A percentile compares a stretch with the other conserved stretches of the same genome.
phyloP scores from a whole-genome alignment of 2,888 invertebrate genomes.

The Heliconius ethilla region DNA sequence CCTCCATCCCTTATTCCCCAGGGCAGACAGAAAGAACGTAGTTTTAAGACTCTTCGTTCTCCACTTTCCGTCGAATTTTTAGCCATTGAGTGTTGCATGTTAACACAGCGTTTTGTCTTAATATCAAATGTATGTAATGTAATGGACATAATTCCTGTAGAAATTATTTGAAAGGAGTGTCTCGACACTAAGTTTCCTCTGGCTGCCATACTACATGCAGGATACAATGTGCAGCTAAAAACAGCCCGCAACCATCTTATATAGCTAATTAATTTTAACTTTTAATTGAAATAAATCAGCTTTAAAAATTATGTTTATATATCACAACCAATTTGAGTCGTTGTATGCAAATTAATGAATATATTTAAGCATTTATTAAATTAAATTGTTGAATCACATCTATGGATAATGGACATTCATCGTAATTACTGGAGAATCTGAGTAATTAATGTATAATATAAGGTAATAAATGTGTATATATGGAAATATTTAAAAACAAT shows the following conservation, averaged over 20 bases:
- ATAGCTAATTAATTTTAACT: background rate
- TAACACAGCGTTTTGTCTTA: background rate
- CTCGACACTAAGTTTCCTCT: too few relatives aligned
- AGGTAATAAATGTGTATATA: background rate
- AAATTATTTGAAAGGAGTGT: background rate
- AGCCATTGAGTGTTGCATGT: too few relatives aligned
- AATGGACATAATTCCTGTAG: too few relatives aligned
- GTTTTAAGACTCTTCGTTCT: background rate
- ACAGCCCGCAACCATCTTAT: background rate
- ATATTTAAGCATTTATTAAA: slow-evolving; percentile 1
- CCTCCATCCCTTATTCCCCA: background rate
- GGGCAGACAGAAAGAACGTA: background rate
- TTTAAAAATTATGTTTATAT: background rate
- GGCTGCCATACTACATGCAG: background rate
- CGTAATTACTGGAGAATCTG: background rate
- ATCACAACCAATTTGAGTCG: background rate
- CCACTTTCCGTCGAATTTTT: background rate
- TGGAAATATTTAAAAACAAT: background rate
- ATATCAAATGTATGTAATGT: background rate
- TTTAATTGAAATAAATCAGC: background rate
- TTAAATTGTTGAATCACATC: slow-evolving; percentile 2
- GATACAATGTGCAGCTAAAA: background rate
- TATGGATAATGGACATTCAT: background rate
- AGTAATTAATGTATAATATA: background rate
- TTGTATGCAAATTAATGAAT: background rate